Conservation (phyloP, 2,888 invertebrate species). For the Desoria tigrina region DNA sequence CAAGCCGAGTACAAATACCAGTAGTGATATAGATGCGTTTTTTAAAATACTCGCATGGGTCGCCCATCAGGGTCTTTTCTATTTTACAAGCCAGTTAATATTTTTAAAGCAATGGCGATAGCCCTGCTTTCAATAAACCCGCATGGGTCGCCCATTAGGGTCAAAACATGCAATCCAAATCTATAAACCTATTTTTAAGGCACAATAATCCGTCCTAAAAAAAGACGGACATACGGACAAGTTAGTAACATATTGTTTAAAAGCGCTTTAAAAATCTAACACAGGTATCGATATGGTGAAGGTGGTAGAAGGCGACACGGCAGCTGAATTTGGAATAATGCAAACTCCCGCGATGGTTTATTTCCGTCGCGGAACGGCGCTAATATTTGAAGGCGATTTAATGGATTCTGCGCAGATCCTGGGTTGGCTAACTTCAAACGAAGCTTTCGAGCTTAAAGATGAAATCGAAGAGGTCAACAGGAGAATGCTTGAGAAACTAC, state of each 20-base stretch:
- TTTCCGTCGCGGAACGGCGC: slow-evolving; percentile 78
- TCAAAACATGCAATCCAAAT: too few relatives aligned
- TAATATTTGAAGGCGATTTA: slow-evolving; percentile 83
- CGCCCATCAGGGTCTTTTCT: too few relatives aligned
- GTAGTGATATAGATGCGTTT: too few relatives aligned
- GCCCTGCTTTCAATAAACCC: too few relatives aligned
- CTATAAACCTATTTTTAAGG: too few relatives aligned
- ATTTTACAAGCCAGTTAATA: too few relatives aligned
- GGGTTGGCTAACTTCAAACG: slow-evolving; percentile 88
- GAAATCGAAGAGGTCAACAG: slow-evolving; percentile 96
- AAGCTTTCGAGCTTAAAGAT: slow-evolving; percentile 91
- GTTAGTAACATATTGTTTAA: background rate
- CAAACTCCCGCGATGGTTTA: slow-evolving; percentile 84
- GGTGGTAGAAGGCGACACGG: slow-evolving; percentile 78
- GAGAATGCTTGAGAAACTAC: slow-evolving; percentile 90
- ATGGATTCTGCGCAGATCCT: slow-evolving; percentile 82
- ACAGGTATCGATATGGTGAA: slow-evolving; percentile 85
- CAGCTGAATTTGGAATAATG: slow-evolving; percentile 77
- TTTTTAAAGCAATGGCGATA: too few relatives aligned
- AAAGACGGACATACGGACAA: too few relatives aligned
- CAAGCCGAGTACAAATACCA: too few relatives aligned
- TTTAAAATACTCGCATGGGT: too few relatives aligned
- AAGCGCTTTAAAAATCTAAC: background rate
- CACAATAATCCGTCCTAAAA: too few relatives aligned
- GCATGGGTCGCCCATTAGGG: too few relatives aligned